Conservation (phyloP, 1,140 invertebrate species). For the Vollenhovia emeryi region DNA sequence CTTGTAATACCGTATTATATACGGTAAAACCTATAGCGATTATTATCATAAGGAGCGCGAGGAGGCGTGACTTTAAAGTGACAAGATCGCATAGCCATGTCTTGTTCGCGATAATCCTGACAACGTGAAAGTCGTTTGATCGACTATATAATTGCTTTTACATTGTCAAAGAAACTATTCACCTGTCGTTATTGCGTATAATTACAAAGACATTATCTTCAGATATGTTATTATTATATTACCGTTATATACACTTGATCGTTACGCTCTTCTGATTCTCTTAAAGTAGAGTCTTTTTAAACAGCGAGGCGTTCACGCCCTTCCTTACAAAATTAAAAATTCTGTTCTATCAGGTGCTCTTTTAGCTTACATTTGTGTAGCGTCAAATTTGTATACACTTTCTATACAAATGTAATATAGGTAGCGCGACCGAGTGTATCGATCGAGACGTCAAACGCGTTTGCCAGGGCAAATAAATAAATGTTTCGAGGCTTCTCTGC, state of each 20-base stretch:
- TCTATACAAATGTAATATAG: neutral
- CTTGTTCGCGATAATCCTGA: slow-evolving; percentile 28
- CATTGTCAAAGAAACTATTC: neutral
- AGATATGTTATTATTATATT: neutral
- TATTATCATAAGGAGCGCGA: slow-evolving; percentile 17
- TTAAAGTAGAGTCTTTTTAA: neutral
- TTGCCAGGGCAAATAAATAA: neutral
- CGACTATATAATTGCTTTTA: slow-evolving; percentile 18
- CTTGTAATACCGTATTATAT: neutral
- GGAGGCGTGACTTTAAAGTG: slow-evolving; percentile 5
- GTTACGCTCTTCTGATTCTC: neutral
- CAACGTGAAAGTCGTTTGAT: neutral
- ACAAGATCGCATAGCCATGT: slow-evolving; percentile 36
- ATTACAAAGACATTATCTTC: neutral
- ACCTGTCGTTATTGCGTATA: neutral
- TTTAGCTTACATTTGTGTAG: neutral
- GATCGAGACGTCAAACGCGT: neutral
- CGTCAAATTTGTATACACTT: neutral
- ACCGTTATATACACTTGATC: neutral
- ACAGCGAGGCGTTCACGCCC: too few species aligned
- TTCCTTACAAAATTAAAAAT: neutral
- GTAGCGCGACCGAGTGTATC: neutral
- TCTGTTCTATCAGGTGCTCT: neutral
- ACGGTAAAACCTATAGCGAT: neutral
- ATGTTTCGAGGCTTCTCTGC: neutral